Percentiles rank a stretch among this genome's conserved stretches.
Conservation (phyloP, 2,888 invertebrate genomes). For the Yponomeuta evonymella region DNA sequence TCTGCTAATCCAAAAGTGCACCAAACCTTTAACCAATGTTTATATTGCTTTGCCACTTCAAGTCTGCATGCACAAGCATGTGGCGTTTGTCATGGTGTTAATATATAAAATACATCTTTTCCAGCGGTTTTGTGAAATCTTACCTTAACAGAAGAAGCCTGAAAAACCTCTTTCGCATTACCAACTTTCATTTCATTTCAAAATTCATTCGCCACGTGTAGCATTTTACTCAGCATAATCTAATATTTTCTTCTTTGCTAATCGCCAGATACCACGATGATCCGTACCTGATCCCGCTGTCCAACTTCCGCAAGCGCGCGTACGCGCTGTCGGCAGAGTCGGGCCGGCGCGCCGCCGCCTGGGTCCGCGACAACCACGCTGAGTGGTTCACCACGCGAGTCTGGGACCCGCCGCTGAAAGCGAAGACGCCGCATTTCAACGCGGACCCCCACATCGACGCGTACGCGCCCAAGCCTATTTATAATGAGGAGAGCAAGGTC, state of each 20-base stretch:
- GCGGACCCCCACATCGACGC: constrained; percentile 80
- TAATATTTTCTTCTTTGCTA: neutral
- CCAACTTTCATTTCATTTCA: too few species aligned
- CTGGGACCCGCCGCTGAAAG: constrained; percentile 79
- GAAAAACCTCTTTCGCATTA: too few species aligned
- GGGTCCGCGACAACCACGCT: constrained; percentile 85
- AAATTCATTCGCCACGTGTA: too few species aligned
- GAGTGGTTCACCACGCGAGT: constrained; percentile 80
- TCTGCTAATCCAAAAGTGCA: too few species aligned
- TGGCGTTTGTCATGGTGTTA: too few species aligned
- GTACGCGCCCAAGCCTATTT: constrained; percentile 81
- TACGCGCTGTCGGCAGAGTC: constrained; percentile 90
- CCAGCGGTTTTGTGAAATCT: too few species aligned
- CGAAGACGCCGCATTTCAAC: constrained; percentile 60
- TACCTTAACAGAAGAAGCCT: too few species aligned
- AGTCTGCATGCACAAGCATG: too few species aligned
- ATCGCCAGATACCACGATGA: constrained; percentile 87
- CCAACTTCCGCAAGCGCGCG: constrained; percentile 80
- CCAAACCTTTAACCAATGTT: too few species aligned
- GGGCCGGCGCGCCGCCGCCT: constrained; percentile 90
- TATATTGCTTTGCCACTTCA: too few species aligned
- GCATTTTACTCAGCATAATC: too few species aligned
- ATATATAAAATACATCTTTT: too few species aligned
- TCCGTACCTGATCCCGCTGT: constrained; percentile 88
- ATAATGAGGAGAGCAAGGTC: constrained; percentile 82